These are phyloP conservation scores for Entosphenus tridentatus DNA, from an alignment of 2,113 vertebrate species.

Conservation along the genomic window DNA sequence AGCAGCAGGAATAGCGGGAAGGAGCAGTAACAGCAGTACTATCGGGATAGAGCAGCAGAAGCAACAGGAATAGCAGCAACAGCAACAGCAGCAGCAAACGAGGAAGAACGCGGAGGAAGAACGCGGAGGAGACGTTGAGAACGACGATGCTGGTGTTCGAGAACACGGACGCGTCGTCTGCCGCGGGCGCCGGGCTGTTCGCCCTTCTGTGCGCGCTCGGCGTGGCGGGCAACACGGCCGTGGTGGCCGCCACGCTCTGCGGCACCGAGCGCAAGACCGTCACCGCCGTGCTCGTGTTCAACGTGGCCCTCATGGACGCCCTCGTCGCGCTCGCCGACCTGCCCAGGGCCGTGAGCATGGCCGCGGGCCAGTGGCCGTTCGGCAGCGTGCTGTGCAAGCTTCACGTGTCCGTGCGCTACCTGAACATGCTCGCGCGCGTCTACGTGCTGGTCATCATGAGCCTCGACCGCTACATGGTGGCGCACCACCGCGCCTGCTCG, in stretches of 20 bases:
- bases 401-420: conserved; percentile 10
- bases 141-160: not conserved
- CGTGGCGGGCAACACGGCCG: not conserved
- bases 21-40: too few species aligned
- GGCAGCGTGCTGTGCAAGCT: conserved; percentile 17
- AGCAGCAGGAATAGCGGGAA: too few species aligned
- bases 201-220: conserved; percentile 3
- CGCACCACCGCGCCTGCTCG: conserved; percentile 16
- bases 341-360: conserved; percentile 2
- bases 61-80: too few species aligned
- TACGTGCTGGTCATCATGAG: conserved; percentile 18
- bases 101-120: too few species aligned
- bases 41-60: too few species aligned
- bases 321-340: not conserved
- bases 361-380: conserved; percentile 14
- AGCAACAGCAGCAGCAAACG: too few species aligned
- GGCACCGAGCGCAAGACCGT: not conserved
- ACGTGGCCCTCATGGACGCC: not conserved
- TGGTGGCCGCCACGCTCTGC: not conserved
- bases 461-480: conserved; percentile 17
- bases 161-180: not conserved
- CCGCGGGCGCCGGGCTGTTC: not conserved
- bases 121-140: not conserved
- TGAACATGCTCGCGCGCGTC: conserved; percentile 14
- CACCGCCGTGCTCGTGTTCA: not conserved